Conservation (phyloP, 2,113 vertebrate species). For the Pampusana beccarii region DNA sequence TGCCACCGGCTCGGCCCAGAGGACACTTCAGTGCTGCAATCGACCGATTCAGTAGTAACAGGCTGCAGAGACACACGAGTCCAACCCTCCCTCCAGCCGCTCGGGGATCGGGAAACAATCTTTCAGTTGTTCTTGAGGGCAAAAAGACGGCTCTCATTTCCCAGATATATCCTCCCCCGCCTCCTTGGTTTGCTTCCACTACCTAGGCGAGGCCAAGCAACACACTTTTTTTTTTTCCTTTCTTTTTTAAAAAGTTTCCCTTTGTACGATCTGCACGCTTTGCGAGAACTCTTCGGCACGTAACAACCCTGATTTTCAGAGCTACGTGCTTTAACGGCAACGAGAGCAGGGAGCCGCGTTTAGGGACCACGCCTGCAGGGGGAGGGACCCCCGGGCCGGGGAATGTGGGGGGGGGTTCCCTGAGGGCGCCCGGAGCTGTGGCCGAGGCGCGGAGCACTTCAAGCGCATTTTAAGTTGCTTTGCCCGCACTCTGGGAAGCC, state of each 20-base stretch:
- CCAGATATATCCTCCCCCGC: neutral
- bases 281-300: too few species aligned
- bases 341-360: accelerated
- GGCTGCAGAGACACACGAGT: neutral
- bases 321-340: neutral
- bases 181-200: neutral
- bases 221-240: neutral
- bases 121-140: neutral
- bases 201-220: neutral
- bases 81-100: neutral
- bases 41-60: neutral
- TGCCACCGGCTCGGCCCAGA: neutral
- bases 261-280: neutral
- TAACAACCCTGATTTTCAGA: accelerated
- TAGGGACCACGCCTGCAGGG: accelerated
- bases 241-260: neutral
- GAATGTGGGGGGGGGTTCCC: neutral
- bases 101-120: neutral
- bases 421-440: neutral
- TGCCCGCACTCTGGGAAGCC: neutral
- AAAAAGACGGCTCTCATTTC: neutral
- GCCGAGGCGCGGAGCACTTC: neutral
- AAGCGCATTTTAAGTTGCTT: too few species aligned
- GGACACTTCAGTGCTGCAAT: neutral
- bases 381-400: neutral